A percentile compares a stretch with the other conserved stretches of the same genome.
phyloP scores from a whole-genome alignment of 2,797 vertebrate genomes.

The Pseudomugil tenellus region DNA sequence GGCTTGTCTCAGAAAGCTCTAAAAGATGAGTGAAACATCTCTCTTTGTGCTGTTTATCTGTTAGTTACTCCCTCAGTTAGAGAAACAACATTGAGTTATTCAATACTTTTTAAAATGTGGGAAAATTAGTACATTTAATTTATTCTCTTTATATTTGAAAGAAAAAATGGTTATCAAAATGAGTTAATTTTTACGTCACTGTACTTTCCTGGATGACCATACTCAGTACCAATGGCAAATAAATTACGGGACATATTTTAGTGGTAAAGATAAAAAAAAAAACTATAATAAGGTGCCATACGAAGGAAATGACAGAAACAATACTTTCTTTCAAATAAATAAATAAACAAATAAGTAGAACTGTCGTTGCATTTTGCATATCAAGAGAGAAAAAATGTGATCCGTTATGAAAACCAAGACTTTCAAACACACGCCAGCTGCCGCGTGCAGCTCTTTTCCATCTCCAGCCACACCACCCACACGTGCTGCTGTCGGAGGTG shows the following conservation, averaged over 20 bases:
- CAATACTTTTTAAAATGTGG: background rate
- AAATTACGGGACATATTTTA: slow-evolving; percentile 1
- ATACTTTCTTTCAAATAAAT: background rate
- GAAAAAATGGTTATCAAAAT: background rate
- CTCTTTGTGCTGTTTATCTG: slow-evolving; percentile 20
- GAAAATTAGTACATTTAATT: background rate
- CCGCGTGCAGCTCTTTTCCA: slow-evolving; percentile 49
- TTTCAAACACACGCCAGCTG: slow-evolving; percentile 26
- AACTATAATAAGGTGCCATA: background rate
- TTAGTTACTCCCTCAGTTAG: background rate
- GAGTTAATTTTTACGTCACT: background rate
- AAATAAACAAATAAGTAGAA: too few species aligned
- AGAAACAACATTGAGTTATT: background rate
- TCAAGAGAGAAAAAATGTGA: slow-evolving; percentile 9
- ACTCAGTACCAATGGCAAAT: background rate
- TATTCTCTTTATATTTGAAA: background rate
- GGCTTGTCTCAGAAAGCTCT: slow-evolving; percentile 17
- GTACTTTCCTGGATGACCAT: background rate
- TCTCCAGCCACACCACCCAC: slow-evolving; percentile 69
- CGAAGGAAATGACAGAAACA: background rate
- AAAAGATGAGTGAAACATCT: slow-evolving; percentile 43
- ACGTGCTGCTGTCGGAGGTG: slow-evolving; percentile 54
- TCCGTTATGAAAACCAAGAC: slow-evolving; percentile 16
- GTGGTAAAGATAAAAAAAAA: background rate
- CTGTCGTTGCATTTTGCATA: background rate